Evolutionary conservation across 2,797 vertebrate genomes (phyloP).

Genomic region (Hyperoplus lanceolatus): DNA sequence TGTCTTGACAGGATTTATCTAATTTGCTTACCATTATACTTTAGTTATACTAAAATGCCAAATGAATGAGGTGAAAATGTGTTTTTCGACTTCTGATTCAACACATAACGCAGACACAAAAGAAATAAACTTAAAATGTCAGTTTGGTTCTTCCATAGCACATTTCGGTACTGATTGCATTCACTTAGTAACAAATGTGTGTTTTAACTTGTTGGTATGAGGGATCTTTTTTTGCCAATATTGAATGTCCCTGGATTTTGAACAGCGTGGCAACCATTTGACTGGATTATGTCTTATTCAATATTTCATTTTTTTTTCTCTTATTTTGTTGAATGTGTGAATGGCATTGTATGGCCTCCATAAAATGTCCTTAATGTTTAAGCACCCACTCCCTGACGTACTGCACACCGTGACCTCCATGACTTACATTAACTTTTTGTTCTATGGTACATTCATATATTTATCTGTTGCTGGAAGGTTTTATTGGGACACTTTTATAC

Average conservation of each 20-base stretch:
- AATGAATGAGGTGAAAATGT: neutral
- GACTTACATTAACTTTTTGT: slow-evolving; percentile 62
- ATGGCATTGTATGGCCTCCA: slow-evolving; percentile 9
- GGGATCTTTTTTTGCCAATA: neutral
- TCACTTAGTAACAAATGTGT: no score
- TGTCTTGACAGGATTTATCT: neutral
- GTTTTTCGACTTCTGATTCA: neutral
- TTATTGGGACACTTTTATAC: slow-evolving; percentile 79
- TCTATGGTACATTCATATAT: slow-evolving; percentile 76
- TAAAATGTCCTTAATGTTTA: slow-evolving; percentile 9
- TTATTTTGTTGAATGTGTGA: neutral
- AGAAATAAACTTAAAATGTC: neutral
- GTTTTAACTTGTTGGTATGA: neutral
- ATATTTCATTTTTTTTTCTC: slow-evolving; percentile 7
- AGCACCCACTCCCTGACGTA: slow-evolving; percentile 28
- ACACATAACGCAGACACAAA: neutral
- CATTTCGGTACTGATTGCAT: neutral
- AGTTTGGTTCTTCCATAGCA: neutral
- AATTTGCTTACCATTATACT: neutral
- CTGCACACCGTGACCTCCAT: slow-evolving; percentile 64
- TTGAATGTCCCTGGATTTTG: neutral
- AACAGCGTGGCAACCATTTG: neutral
- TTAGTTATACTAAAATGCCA: neutral
- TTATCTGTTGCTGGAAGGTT: slow-evolving; percentile 68
- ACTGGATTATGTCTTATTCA: neutral